These are phyloP conservation scores for Epizoanthus stellaris DNA, from an alignment of 92 coral and sea anemone genomes.

Conservation along the genomic window DNA sequence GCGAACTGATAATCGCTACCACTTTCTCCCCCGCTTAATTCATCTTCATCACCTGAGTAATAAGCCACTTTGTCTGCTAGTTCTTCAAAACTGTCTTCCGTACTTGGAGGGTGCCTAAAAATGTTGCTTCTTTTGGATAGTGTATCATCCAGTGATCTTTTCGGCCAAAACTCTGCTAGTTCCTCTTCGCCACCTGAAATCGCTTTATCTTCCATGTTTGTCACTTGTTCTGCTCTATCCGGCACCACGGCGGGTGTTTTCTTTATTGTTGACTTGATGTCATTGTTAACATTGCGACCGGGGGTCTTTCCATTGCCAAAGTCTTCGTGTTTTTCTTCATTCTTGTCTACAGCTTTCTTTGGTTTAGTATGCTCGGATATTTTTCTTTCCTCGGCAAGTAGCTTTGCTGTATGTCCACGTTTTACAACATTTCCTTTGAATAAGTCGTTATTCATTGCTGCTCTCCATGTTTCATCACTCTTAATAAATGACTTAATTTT, in stretches of 20 bases:
- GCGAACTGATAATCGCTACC: neutral
- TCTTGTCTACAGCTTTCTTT: neutral
- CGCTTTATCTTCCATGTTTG: constrained; percentile 28
- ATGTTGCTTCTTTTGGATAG: constrained; percentile 39
- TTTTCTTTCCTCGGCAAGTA: constrained; percentile 1
- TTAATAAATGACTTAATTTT: neutral
- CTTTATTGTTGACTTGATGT: neutral
- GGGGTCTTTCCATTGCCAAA: neutral
- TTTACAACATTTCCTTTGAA: neutral
- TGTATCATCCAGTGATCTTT: neutral
- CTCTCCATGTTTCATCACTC: neutral
- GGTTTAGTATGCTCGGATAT: neutral
- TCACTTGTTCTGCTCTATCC: neutral
- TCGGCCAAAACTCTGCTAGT: constrained; percentile 44
- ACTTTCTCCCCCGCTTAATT: neutral
- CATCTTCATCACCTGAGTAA: neutral
- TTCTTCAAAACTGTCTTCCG: neutral
- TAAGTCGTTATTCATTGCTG: neutral
- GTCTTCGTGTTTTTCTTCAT: neutral
- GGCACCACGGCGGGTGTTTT: neutral
- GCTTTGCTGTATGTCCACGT: neutral
- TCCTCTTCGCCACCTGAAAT: constrained; percentile 44
- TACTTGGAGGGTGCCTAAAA: neutral
- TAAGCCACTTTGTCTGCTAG: neutral
- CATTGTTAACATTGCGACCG: neutral